Base-by-base conservation (phyloP, 2,113 vertebrate genomes). In the Pseudorectes ferrugineus region DNA sequence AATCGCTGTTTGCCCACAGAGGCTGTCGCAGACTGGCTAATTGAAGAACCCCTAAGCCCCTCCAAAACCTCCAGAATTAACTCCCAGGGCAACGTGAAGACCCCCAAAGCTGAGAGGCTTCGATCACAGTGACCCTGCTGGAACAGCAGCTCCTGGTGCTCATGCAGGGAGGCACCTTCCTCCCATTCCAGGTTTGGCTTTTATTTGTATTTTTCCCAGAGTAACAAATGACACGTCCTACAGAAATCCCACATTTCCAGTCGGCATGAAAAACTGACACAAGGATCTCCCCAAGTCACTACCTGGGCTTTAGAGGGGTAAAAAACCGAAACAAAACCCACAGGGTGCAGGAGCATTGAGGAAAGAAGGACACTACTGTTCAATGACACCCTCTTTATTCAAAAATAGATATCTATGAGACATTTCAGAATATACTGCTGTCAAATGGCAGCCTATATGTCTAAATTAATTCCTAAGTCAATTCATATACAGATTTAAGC, bases 371-470 rank as follows among this genome's bases (percentile, higher is more conserved):
- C 94, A 86, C 70, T 33, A 11, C 68, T 89, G 12, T 89, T 97
- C 92, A 98, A 97, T 54, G 97, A 98, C 98, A 98, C 97, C 97
- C 97, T 97, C 97, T 98, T 98, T 98, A 98, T 98, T 98, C 98
- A 98, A 98, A 98, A 98, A 98, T 98, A 98, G 95, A 98, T 96
- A 98, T 98, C 98, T 98, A 98, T 98, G 97, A 97, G 97, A 98
- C 98, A 97, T 98, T 97, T 98, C 97, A 98, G 98, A 98, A 98
- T 98, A 98, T 98, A 98, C 97, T 97, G 97, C 98, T 92, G 96
- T 70, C 96, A 54, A 97, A 95, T 17, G 96, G 85, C 98, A 97
- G 98, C 98, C 98, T 98, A 97, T 98, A 94, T 91, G 95, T 97
- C 98, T 98, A 98, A 97, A 98, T 98, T 97, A 98, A 97, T 93